Base-by-base conservation (phyloP, 2,797 vertebrate genomes). In the Eulemur albifrons region DNA sequence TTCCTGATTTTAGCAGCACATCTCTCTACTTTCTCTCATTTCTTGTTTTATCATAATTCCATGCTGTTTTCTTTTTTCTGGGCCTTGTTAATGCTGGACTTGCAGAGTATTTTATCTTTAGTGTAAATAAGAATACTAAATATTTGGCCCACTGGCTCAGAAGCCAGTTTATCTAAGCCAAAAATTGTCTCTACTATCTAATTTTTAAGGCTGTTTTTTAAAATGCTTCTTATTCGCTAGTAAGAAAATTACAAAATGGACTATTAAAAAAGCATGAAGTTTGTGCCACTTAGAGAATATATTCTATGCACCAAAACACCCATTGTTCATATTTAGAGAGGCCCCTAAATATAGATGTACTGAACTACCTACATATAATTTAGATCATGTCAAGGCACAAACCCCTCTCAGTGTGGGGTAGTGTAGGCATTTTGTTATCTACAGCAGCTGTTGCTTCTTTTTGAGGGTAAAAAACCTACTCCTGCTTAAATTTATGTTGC, bases 371-470 rank as follows among this genome's bases (percentile, higher is more conserved):
- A 93, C 95, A 96, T 95, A 82, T 97, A 98, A 97, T 95, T 97
- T 95, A 98, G 98, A 98, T 97, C 97, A 94, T 90, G 97, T 95
- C 83, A 98, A 97, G 97, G 69, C 77, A 85, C 50, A 96, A 92
- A 91, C 92, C 92, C 97, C 98, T 98, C 97, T 95, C 50, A 72
- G 38, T 98, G 97, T 98, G 94, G 97, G 80, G 96, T 93, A 94
- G 65, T 83, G 90, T 69, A 95, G 97, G 97, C 84, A 97, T 92
- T 98, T 98, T 94, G 95, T 96, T 98, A 98, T 98, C 98, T 98
- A 87, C 63, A 97, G 96, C 98, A 99, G 98, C 98, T 98, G 98
- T 97, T 98, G 96, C 95, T 94, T 97, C 93, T 93, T 97, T 98
- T 91, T 96, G 85, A 92, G 97, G 82, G 90, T 72, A 87, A 92